These are phyloP conservation scores for Clunio marinus DNA, from an alignment of 2,888 invertebrate genomes.

Conservation along the genomic window DNA sequence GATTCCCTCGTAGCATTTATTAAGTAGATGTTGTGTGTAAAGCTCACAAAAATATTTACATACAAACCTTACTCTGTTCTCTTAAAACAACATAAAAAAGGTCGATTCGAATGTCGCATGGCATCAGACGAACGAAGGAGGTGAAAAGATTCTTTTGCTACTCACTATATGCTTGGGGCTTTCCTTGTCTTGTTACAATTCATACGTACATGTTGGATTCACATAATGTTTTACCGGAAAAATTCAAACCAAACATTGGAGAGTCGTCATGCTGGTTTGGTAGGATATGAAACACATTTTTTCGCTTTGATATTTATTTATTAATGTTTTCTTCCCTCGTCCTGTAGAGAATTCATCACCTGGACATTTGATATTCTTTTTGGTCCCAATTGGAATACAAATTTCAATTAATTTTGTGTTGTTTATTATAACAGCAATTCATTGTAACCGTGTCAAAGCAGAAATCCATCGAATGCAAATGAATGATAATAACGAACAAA, in stretches of 20 bases:
- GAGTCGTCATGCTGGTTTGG: slow-evolving; percentile 63
- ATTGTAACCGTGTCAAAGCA: slow-evolving; percentile 68
- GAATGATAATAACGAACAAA: slow-evolving; percentile 58
- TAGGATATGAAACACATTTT: slow-evolving; percentile 45
- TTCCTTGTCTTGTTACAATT: slow-evolving; percentile 55
- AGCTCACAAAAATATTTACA: too few relatives aligned
- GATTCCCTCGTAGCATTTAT: too few relatives aligned
- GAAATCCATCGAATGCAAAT: slow-evolving; percentile 69
- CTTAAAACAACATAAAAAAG: too few relatives aligned
- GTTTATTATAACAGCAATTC: slow-evolving; percentile 64
- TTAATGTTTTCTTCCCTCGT: background rate
- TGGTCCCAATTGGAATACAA: slow-evolving; percentile 61
- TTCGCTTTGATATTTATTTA: background rate
- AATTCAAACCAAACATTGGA: slow-evolving; percentile 61
- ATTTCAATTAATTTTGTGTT: slow-evolving; percentile 62
- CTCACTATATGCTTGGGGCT: slow-evolving; percentile 68
- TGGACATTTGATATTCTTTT: slow-evolving; percentile 58
- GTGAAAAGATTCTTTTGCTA: slow-evolving; percentile 61
- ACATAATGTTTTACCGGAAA: slow-evolving; percentile 50
- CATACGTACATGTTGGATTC: slow-evolving; percentile 57
- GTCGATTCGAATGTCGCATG: slow-evolving; percentile 54
- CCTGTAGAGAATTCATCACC: slow-evolving; percentile 47
- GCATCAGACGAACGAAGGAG: slow-evolving; percentile 52
- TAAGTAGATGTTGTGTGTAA: too few relatives aligned
- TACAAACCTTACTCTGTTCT: too few relatives aligned